Evolutionary conservation across 2,888 invertebrate genomes (phyloP).

Genomic region (Magallana nippona): DNA sequence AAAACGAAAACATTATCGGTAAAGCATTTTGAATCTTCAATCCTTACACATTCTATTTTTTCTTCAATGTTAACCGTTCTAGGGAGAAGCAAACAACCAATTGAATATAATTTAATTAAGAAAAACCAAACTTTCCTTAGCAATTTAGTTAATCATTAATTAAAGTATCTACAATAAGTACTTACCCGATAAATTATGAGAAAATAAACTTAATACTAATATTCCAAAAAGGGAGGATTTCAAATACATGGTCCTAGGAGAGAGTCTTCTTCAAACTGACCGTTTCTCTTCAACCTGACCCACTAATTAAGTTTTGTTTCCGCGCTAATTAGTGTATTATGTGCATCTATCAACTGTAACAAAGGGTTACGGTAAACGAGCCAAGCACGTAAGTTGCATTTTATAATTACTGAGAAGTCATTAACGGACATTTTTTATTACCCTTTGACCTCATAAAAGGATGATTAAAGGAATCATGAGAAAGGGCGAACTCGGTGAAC

Average conservation of each 20-base stretch:
- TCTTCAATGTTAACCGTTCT: too few relatives aligned
- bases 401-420: neutral
- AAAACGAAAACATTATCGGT: too few relatives aligned
- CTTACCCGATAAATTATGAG: neutral
- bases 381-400: neutral
- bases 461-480: neutral
- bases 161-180: neutral
- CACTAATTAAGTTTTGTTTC: neutral
- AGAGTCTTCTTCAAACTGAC: neutral
- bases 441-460: conserved; percentile 20
- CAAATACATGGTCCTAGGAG: neutral
- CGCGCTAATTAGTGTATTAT: neutral
- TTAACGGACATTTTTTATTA: neutral
- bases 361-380: neutral
- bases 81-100: too few relatives aligned
- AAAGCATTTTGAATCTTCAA: too few relatives aligned
- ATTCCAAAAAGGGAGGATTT: neutral
- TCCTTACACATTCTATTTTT: too few relatives aligned
- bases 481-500: neutral
- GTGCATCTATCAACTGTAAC: neutral
- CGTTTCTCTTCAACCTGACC: neutral
- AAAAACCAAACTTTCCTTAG: neutral
- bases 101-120: neutral
- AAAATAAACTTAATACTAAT: neutral
- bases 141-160: neutral